Percentiles rank a stretch among this genome's conserved stretches.
phyloP scores from a whole-genome alignment of 2,888 invertebrate genomes.

The Petrolisthes manimaculis region DNA sequence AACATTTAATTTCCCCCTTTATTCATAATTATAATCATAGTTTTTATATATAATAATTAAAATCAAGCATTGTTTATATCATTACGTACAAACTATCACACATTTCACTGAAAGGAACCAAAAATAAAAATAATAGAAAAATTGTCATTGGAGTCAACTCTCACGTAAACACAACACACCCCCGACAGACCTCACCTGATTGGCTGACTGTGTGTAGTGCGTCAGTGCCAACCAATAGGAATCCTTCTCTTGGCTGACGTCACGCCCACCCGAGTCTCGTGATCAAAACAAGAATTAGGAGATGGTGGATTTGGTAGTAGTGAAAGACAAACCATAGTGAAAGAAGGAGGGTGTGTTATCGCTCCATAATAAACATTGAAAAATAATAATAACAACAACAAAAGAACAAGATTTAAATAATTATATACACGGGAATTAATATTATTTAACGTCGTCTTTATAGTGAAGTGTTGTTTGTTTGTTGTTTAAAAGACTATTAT shows the following conservation, averaged over 20 bases:
- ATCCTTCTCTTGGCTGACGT: constrained; percentile 14
- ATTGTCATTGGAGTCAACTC: constrained; percentile 15
- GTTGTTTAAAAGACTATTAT: too few species aligned
- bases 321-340: constrained; percentile 36
- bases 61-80: too few species aligned
- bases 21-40: too few species aligned
- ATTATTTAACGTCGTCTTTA: too few species aligned
- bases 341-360: neutral
- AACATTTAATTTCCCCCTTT: neutral
- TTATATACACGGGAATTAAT: too few species aligned
- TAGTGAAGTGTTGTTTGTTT: too few species aligned
- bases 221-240: constrained; percentile 38
- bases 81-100: too few species aligned
- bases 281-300: constrained; percentile 53
- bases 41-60: too few species aligned
- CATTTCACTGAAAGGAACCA: neutral
- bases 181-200: constrained; percentile 30
- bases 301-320: constrained; percentile 42
- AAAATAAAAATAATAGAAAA: neutral
- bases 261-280: constrained; percentile 48
- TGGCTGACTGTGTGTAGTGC: constrained; percentile 30
- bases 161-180: constrained; percentile 55
- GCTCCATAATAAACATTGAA: neutral
- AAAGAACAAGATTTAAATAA: too few species aligned
- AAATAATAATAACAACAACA: too few species aligned